Percentiles rank a stretch among this genome's conserved stretches.
Evolutionary conservation across 30 jellyfish, hydroid and myxozoan species (phyloP).

Genomic region (Nemopilema nomurai): DNA sequence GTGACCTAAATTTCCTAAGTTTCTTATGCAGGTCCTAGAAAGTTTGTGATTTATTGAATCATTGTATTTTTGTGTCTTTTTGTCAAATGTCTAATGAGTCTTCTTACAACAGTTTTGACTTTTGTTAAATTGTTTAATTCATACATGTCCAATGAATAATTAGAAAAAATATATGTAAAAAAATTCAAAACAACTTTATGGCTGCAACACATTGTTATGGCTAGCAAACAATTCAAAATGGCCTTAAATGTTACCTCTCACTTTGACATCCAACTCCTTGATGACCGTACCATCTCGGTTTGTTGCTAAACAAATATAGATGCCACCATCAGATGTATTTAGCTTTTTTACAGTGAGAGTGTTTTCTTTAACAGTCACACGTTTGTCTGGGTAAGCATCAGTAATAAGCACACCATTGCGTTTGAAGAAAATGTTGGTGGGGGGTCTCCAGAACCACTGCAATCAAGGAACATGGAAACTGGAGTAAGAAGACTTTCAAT

Average conservation of each 20-base stretch:
- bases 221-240: too few relatives aligned
- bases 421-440: conserved; percentile 64
- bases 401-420: conserved; percentile 18
- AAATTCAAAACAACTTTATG: too few relatives aligned
- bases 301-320: conserved; percentile 58
- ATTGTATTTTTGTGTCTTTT: too few relatives aligned
- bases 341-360: conserved; percentile 18
- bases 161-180: too few relatives aligned
- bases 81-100: too few relatives aligned
- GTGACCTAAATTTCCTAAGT: too few relatives aligned
- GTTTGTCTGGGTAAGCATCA: conserved; percentile 28
- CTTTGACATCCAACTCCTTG: conserved; percentile 40
- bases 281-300: conserved; percentile 61
- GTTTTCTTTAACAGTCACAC: conserved; percentile 45
- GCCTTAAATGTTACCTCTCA: conserved; percentile 35
- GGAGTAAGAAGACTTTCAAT: conserved; percentile 61
- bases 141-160: too few relatives aligned
- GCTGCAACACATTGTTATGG: too few relatives aligned
- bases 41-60: too few relatives aligned
- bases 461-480: conserved; percentile 55
- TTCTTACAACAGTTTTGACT: too few relatives aligned
- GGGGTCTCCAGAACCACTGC: conserved; percentile 98
- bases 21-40: too few relatives aligned
- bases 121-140: too few relatives aligned
- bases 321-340: conserved; percentile 58